A percentile compares a stretch with the other conserved stretches of the same genome.
Evolutionary conservation across 2,113 vertebrate genomes (phyloP).

Genomic region (Aramus guarauna): DNA sequence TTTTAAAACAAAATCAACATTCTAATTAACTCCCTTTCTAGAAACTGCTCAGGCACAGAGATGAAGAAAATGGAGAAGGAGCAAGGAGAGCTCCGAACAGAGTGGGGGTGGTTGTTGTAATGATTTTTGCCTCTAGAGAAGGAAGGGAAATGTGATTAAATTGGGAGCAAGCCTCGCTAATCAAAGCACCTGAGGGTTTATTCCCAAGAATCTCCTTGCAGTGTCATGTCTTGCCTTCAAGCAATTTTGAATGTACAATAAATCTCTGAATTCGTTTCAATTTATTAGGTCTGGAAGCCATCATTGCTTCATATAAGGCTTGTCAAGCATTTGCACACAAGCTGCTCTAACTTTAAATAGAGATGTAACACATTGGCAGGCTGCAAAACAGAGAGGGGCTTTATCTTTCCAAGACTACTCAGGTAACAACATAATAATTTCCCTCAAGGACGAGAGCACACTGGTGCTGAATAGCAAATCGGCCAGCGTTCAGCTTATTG

Average conservation of each 20-base stretch:
- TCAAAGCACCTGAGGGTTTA: slow-evolving; percentile 26
- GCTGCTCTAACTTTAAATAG: not conserved
- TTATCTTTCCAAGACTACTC: not conserved
- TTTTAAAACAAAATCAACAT: slow-evolving; percentile 1
- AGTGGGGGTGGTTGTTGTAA: not conserved
- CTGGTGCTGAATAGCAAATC: not conserved
- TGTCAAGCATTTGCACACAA: not conserved
- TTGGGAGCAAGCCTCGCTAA: not conserved
- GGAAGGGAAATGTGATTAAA: slow-evolving; percentile 35
- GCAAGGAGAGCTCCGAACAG: not conserved
- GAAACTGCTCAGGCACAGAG: not conserved
- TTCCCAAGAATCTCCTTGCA: slow-evolving; percentile 6
- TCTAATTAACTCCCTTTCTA: slow-evolving; percentile 20
- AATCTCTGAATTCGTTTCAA: not conserved
- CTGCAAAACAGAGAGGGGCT: not conserved
- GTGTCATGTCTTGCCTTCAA: not conserved
- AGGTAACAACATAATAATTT: slow-evolving; percentile 19
- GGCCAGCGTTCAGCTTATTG: not conserved
- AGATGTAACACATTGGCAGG: not conserved
- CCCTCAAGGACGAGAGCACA: not conserved
- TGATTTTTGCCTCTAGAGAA: not conserved
- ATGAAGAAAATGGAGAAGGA: not conserved
- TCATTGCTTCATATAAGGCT: not conserved
- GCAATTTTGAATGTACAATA: slow-evolving; percentile 9
- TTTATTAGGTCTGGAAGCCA: slow-evolving; percentile 22